A percentile compares a stretch with the other conserved stretches of the same genome.
These are phyloP conservation scores for Pristiophorus japonicus DNA, from an alignment of 2,113 vertebrate genomes.

Conservation along the genomic window DNA sequence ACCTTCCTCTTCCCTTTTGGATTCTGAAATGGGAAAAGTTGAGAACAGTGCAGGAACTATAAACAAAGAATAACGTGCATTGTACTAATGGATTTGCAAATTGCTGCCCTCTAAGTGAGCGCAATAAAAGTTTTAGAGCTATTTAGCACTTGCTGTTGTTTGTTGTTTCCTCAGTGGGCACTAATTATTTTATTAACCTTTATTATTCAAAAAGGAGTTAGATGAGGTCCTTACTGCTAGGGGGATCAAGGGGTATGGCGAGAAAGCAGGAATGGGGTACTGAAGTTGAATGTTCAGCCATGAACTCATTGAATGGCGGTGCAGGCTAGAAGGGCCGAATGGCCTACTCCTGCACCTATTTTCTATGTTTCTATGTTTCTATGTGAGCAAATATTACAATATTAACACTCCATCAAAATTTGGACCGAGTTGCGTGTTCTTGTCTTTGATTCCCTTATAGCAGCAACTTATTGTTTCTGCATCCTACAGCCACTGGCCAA, in stretches of 20 bases:
- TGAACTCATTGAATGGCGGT: too few species aligned
- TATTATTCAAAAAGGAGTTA: too few species aligned
- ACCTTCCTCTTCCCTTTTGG: not conserved
- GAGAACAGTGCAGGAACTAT: not conserved
- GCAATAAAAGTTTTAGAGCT: not conserved
- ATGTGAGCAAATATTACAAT: too few species aligned
- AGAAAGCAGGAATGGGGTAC: too few species aligned
- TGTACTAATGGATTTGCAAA: not conserved
- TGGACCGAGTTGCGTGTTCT: not conserved
- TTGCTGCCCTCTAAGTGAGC: not conserved
- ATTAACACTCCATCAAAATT: not conserved
- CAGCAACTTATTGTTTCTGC: not conserved
- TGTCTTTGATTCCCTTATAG: not conserved
- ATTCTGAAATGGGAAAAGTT: not conserved
- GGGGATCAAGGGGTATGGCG: too few species aligned
- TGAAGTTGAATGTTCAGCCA: too few species aligned
- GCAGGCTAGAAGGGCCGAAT: too few species aligned
- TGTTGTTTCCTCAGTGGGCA: not conserved
- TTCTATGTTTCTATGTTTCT: too few species aligned
- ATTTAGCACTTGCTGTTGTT: not conserved
- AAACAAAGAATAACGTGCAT: not conserved
- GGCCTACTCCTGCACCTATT: too few species aligned
- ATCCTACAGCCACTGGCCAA: not conserved
- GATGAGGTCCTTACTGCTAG: too few species aligned
- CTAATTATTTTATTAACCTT: too few species aligned